These are phyloP conservation scores for Lagorchestes hirsutus DNA, from an alignment of 2,797 vertebrate genomes.

Conservation along the genomic window DNA sequence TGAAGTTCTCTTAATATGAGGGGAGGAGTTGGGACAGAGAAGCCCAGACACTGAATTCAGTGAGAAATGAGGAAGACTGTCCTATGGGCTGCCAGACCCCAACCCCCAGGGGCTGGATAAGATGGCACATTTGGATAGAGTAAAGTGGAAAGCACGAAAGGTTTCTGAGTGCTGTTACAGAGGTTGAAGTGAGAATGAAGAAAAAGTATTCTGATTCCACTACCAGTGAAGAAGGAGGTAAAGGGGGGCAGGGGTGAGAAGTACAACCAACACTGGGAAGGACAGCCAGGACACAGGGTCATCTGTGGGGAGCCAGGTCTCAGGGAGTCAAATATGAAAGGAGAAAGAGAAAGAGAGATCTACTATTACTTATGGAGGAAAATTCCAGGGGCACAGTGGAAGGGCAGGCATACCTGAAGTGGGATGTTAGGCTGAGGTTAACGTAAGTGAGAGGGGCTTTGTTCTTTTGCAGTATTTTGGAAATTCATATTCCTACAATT, in stretches of 20 bases:
- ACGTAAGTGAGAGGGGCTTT: not conserved
- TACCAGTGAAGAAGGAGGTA: not conserved
- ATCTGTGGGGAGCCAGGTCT: not conserved
- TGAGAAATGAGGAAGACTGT: not conserved
- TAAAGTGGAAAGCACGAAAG: not conserved
- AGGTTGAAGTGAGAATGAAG: not conserved
- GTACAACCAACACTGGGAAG: too few species aligned
- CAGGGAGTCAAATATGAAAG: not conserved
- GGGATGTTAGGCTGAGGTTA: not conserved
- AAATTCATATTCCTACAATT: not conserved
- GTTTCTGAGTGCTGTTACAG: too few species aligned
- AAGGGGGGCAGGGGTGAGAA: too few species aligned
- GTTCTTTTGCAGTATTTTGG: not conserved
- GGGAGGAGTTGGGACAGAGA: not conserved
- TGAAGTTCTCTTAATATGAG: not conserved
- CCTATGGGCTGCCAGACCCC: not conserved
- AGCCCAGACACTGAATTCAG: not conserved
- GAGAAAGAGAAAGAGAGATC: not conserved
- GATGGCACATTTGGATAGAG: not conserved
- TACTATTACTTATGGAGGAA: not conserved
- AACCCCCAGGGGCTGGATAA: not conserved
- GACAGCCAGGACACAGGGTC: too few species aligned
- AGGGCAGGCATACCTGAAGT: too few species aligned
- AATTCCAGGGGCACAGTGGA: not conserved
- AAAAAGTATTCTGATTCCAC: not conserved